phyloP scores from a whole-genome alignment of 2,797 vertebrate species.

The Astyanax mexicanus region DNA sequence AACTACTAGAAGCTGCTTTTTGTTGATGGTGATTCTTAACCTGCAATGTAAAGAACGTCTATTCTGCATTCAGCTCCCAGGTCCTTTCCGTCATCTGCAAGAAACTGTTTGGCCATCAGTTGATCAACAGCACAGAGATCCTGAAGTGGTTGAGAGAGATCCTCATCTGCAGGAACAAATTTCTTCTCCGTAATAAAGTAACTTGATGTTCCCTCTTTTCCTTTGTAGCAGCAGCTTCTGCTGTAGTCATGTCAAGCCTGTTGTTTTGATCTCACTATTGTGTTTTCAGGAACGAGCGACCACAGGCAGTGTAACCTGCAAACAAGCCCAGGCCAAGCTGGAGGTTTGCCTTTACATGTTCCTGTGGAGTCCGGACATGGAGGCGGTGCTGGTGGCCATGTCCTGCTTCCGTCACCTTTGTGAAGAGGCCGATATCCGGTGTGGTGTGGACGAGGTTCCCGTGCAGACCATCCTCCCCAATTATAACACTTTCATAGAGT shows the following conservation, averaged over 20 bases:
- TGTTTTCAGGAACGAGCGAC: constrained; percentile 83
- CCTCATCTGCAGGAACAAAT: constrained; percentile 96
- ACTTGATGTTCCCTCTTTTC: constrained; percentile 37
- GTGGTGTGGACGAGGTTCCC: constrained; percentile 90
- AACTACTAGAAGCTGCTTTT: no score
- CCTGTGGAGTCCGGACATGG: constrained; percentile 93
- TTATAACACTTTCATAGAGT: constrained; percentile 95
- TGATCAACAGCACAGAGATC: constrained; percentile 95
- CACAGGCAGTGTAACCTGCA: constrained; percentile 86
- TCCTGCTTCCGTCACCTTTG: constrained; percentile 97
- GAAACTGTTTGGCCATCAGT: constrained; percentile 91
- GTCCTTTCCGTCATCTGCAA: constrained; percentile 94
- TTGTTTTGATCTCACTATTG: background rate
- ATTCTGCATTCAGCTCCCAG: constrained; percentile 84
- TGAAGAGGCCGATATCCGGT: constrained; percentile 95
- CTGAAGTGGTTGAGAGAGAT: constrained; percentile 97
- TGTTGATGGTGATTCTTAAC: no score
- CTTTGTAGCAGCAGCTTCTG: background rate
- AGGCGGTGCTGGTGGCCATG: constrained; percentile 95
- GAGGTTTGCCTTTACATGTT: constrained; percentile 95
- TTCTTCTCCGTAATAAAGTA: constrained; percentile 96
- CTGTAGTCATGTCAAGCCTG: background rate
- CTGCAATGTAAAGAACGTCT: background rate
- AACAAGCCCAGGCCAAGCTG: constrained; percentile 92
- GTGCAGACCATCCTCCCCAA: constrained; percentile 95